Evolutionary conservation across 2,888 invertebrate genomes (phyloP).

Genomic region (Chironomus tentans): DNA sequence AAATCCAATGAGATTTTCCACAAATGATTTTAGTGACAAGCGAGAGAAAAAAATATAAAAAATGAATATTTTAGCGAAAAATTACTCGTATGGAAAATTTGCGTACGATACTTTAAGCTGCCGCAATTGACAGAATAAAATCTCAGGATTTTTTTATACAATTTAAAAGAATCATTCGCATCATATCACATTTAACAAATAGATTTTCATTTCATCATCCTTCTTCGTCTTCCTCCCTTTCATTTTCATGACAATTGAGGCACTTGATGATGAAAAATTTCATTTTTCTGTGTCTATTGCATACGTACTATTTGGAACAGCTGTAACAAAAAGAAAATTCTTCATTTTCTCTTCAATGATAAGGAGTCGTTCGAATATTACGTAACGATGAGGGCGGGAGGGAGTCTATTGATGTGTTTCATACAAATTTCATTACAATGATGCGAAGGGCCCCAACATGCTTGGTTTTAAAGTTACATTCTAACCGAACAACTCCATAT

Average conservation of each 20-base stretch:
- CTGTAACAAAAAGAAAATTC: too few species aligned
- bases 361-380: too few species aligned
- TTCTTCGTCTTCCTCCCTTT: neutral
- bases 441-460: too few species aligned
- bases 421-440: too few species aligned
- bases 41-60: neutral
- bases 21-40: neutral
- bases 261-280: neutral
- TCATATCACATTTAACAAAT: neutral
- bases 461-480: too few species aligned
- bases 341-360: too few species aligned
- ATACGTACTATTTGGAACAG: too few species aligned
- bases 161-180: neutral
- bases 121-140: neutral
- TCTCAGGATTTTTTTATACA: too few species aligned
- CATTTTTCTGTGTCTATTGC: neutral
- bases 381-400: too few species aligned
- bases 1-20: neutral
- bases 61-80: neutral
- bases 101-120: conserved; percentile 1
- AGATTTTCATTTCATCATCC: neutral
- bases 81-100: neutral
- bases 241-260: neutral
- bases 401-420: too few species aligned
- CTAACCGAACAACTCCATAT: too few species aligned